Evolutionary conservation across 1,140 invertebrate genomes (phyloP).

Genomic region (Lepidurus apus): DNA sequence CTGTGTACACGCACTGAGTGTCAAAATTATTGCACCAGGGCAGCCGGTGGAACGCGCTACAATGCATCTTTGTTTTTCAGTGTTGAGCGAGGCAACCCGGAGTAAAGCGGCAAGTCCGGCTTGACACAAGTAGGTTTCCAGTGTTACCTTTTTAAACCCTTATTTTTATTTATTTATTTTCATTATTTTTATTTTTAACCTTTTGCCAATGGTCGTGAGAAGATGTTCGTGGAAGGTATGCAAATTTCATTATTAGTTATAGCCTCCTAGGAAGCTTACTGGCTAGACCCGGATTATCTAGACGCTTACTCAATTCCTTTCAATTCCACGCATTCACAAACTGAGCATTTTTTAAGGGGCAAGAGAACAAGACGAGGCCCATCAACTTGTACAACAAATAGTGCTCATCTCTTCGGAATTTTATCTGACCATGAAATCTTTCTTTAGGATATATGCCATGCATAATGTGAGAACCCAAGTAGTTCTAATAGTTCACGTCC

Average conservation of each 20-base stretch:
- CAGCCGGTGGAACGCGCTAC: no score
- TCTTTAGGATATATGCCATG: background rate
- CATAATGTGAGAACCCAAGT: conserved; percentile 6
- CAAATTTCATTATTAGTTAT: background rate
- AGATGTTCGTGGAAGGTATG: background rate
- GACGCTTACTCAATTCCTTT: background rate
- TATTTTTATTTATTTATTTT: no score
- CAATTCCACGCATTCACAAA: background rate
- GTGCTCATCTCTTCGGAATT: background rate
- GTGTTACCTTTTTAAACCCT: no score
- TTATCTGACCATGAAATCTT: conserved; percentile 11
- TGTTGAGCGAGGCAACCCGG: no score
- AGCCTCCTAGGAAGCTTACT: background rate
- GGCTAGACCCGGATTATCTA: background rate
- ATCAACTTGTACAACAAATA: background rate
- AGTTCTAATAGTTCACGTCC: background rate
- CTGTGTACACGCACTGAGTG: no score
- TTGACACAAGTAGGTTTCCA: no score
- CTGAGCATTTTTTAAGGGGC: background rate
- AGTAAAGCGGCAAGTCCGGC: no score
- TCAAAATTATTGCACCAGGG: no score
- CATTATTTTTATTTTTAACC: no score
- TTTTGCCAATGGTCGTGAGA: background rate
- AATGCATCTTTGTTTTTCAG: no score
- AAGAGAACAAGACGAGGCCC: background rate